Base-by-base conservation (phyloP, 2,888 invertebrate species). In the Habrosyne pyritoides region DNA sequence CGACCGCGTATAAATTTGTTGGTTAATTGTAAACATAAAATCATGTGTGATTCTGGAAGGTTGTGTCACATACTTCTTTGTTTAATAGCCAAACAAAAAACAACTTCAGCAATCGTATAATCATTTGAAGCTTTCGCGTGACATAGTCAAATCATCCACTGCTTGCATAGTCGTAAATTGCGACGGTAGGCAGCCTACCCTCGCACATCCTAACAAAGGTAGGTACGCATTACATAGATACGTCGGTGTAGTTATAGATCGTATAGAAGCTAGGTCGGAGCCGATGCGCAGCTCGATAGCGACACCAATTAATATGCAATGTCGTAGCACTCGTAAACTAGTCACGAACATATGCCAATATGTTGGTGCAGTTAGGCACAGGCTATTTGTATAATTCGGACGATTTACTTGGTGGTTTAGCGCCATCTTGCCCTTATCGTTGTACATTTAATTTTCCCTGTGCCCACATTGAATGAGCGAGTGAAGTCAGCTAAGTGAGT, bases 341-440 rank as follows among this genome's bases (percentile, higher is more conserved):
- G 88, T 90, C 91, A 91, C 91, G 90, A 90, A 89, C 89, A 89
- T 87, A 91, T 89, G 90, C 90, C 90, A 87, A 91, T 91, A 91
- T 86, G 85, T 79, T 82, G 81, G 80, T 83, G 85, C 87, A 87
- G 88, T 89, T 88, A 87, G 86, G 84, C 83, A 83, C 79, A 82
- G 79, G 83, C 86, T 84, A 87, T 89, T 90, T 89, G 89, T 89
- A 88, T 87, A 85, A 87, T 88, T 86, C 75, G 82, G 86, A 81
- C 83, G 81, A 82, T 87, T 87, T 86, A 83, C 79, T 76, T 76
- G 60, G 59, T 63, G 55, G 53, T 66, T 63, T 63, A 58, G 55
- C 72, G 70, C 71, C 73, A 71, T 74, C 73, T 78, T 71, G 66
- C 21, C n/a, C 24, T 49, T 49, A 49, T 49, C n/a, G 26, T 26